These are phyloP conservation scores for Liparis tanakae DNA, from an alignment of 2,797 vertebrate genomes.

Conservation along the genomic window DNA sequence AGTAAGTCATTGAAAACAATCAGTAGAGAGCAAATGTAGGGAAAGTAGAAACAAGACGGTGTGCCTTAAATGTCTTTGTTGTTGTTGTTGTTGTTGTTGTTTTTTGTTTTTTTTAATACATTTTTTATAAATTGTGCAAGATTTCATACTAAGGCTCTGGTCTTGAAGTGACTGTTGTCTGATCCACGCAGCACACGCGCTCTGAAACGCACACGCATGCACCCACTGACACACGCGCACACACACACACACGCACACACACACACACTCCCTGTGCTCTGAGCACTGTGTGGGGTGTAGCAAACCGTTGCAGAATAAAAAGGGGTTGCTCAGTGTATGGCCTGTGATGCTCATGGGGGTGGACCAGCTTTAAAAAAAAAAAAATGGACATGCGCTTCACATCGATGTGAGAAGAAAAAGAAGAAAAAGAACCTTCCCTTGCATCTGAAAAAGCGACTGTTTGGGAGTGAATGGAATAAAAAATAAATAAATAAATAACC, in stretches of 20 bases:
- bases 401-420: slow-evolving; percentile 73
- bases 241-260: slow-evolving; percentile 72
- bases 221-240: slow-evolving; percentile 10
- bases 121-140: slow-evolving; percentile 99
- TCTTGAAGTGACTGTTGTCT: slow-evolving; percentile 96
- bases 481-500: slow-evolving; percentile 50
- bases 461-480: slow-evolving; percentile 62
- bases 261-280: slow-evolving; percentile 85
- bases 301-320: slow-evolving; percentile 81
- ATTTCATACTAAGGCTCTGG: slow-evolving; percentile 99
- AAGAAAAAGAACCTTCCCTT: slow-evolving; percentile 75
- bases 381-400: slow-evolving; percentile 91
- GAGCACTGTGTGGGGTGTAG: slow-evolving; percentile 82
- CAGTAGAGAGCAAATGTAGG: slow-evolving; percentile 97
- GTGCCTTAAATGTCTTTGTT: slow-evolving; percentile 96
- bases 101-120: slow-evolving; percentile 53
- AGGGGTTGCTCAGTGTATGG: slow-evolving; percentile 80
- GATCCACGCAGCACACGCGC: slow-evolving; percentile 75
- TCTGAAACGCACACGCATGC: slow-evolving; percentile 35
- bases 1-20: slow-evolving; percentile 96
- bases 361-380: slow-evolving; percentile 81
- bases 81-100: slow-evolving; percentile 64
- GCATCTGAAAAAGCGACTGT: slow-evolving; percentile 73
- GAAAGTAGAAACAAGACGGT: slow-evolving; percentile 99
- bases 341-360: slow-evolving; percentile 79